These are phyloP conservation scores for Xenus cinereus DNA, from an alignment of 2,113 vertebrate genomes.

Conservation along the genomic window DNA sequence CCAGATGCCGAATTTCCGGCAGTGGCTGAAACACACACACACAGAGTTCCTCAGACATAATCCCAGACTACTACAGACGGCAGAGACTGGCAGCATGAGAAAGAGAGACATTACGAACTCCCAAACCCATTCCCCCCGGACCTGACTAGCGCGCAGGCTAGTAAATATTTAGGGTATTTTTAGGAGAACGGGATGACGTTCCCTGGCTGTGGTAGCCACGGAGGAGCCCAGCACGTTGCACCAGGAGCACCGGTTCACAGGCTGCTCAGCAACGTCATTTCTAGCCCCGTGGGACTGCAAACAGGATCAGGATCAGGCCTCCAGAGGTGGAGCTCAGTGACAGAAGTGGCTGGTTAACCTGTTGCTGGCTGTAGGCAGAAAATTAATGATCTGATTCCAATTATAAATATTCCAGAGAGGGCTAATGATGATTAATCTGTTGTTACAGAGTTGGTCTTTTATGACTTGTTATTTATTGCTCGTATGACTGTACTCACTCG, in stretches of 20 bases:
- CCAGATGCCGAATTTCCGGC: constrained; percentile 67
- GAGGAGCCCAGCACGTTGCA: not conserved
- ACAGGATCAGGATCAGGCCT: not conserved
- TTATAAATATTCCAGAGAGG: not conserved
- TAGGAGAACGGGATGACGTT: not conserved
- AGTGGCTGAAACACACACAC: not conserved
- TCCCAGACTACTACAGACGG: not conserved
- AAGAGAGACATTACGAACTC: not conserved
- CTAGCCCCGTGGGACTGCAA: not conserved
- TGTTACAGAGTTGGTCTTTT: constrained; percentile 24
- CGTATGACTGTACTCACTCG: not conserved
- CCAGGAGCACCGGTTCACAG: not conserved
- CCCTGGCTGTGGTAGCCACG: not conserved
- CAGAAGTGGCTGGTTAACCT: not conserved
- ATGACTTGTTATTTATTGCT: constrained; percentile 35
- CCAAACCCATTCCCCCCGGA: not conserved
- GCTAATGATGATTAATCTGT: constrained; percentile 47
- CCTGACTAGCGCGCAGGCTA: not conserved
- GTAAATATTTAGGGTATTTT: not conserved
- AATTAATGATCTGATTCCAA: constrained; percentile 11
- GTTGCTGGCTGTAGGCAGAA: not conserved
- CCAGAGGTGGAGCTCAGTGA: not conserved
- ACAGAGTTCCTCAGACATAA: not conserved
- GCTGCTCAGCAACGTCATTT: not conserved
- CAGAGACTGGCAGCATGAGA: not conserved